Percentiles rank a stretch among this genome's conserved stretches.
phyloP scores from a whole-genome alignment of 2,888 invertebrate species.

The Caenorhabditis drosophilae region DNA sequence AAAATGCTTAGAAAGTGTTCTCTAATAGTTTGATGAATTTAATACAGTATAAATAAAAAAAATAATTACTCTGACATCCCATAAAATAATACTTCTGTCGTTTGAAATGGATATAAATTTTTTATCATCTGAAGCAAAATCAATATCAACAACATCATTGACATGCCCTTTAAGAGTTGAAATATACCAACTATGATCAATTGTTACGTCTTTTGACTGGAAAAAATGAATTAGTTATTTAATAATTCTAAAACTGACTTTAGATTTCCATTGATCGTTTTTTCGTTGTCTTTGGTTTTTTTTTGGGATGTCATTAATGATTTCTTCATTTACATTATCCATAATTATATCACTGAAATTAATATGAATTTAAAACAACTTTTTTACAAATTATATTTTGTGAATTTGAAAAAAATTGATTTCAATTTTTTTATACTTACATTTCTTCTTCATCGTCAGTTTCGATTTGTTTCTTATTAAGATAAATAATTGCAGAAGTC shows the following conservation, averaged over 20 bases:
- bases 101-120: conserved; percentile 83
- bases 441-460: conserved; percentile 27
- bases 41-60: conserved; percentile 1
- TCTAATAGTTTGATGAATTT: neutral
- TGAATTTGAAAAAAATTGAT: too few relatives aligned
- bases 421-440: conserved; percentile 4
- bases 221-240: neutral
- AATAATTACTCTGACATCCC: conserved; percentile 76
- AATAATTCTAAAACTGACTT: neutral
- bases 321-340: conserved; percentile 32
- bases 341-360: conserved; percentile 32
- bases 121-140: conserved; percentile 84
- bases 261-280: conserved; percentile 32
- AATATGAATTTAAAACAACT: neutral
- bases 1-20: neutral
- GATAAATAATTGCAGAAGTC: conserved; percentile 28
- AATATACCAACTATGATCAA: conserved; percentile 79
- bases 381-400: too few relatives aligned
- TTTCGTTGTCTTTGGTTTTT: conserved; percentile 31
- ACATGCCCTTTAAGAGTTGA: conserved; percentile 84
- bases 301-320: conserved; percentile 15
- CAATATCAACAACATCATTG: conserved; percentile 76
- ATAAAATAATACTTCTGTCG: conserved; percentile 83
- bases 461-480: conserved; percentile 18
- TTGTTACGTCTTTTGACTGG: conserved; percentile 28